Evolutionary conservation across 2,888 invertebrate species (phyloP), one percentile per base, ranked within the genome.

Genomic region (Acrobasis consociella): DNA sequence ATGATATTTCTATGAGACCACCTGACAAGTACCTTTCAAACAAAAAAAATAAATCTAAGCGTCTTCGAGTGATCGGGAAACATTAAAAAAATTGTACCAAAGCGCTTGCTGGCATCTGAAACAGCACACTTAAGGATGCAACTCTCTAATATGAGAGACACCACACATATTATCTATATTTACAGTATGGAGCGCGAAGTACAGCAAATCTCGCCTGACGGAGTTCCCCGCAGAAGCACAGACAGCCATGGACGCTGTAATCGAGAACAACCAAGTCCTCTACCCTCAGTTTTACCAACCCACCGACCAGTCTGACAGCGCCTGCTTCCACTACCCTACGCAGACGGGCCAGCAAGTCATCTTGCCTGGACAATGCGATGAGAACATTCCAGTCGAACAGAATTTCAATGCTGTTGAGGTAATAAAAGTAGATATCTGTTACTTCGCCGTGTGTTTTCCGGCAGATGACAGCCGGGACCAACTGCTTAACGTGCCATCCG

Each of bases 181-280:
- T 71, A 8, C 73, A 91, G 91, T 90, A 58, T 91, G 90, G 90
- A 90, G 90, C 66, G 87, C 86, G 1, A 87, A 87, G 67, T 84
- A 88, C 72, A 89, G 89, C 72, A 85, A 80, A 58, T 31, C 76
- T 0, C 80, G 83, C 0, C 51, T 64, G 1, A 2, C 70, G 85
- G 37, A 66, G 49, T 55, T 55, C 49, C 42, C 83, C 0, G 59
- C 65, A 22, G 74, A 71, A 0, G 80, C 83, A 0, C 75, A 83
- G 52, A 62, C 64, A 0, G 75, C 76, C 0, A 82, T 89, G 70
- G 71, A 71, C 0, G 62, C 73, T 0, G 37, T 74, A 1, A 84
- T 90, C 8, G 66, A 66, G 0, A 64, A 59, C 62, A 86, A 79
- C 66, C 67, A 71, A 11, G 76, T 85, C 0, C 76, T 91, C 0